These are phyloP conservation scores for Drosophila fuyamai DNA, from an alignment of 1,140 invertebrate species.

Conservation along the genomic window DNA sequence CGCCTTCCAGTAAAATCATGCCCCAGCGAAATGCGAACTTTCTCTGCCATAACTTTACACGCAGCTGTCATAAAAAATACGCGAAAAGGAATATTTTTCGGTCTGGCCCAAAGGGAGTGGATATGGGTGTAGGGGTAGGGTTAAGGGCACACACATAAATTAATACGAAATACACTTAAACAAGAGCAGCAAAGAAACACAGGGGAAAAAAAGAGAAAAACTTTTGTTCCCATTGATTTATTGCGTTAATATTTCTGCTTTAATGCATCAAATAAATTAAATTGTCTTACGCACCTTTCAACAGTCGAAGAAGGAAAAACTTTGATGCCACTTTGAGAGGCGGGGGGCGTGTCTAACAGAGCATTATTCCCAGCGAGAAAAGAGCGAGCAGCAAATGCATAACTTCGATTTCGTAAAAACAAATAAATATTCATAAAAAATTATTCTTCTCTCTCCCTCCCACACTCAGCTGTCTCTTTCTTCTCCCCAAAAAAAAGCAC, in stretches of 20 bases:
- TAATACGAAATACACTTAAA: conserved; percentile 64
- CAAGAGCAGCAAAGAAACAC: conserved; percentile 14
- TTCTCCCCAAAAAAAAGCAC: conserved; percentile 48
- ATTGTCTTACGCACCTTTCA: conserved; percentile 81
- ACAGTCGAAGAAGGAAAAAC: conserved; percentile 53
- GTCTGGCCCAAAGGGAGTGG: conserved; percentile 18
- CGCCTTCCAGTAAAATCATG: not conserved
- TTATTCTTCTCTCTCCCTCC: conserved; percentile 41
- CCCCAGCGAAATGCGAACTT: conserved; percentile 50
- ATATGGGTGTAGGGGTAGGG: conserved; percentile 8
- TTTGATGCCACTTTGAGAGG: conserved; percentile 53
- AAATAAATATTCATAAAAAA: conserved; percentile 83
- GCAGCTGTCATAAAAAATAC: conserved; percentile 74
- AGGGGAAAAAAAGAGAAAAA: conserved; percentile 21
- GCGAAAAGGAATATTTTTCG: conserved; percentile 22
- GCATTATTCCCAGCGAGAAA: conserved; percentile 29
- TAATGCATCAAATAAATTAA: conserved; percentile 83
- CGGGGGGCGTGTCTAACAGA: conserved; percentile 6
- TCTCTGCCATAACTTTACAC: conserved; percentile 51
- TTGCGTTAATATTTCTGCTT: conserved; percentile 81
- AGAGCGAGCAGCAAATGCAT: conserved; percentile 64
- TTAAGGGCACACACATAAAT: conserved; percentile 66
- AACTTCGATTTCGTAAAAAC: conserved; percentile 80
- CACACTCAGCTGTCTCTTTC: conserved; percentile 1
- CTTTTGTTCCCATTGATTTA: conserved; percentile 74